These are phyloP conservation scores for Semaprochilodus insignis DNA, from an alignment of 2,797 vertebrate genomes.

Conservation along the genomic window DNA sequence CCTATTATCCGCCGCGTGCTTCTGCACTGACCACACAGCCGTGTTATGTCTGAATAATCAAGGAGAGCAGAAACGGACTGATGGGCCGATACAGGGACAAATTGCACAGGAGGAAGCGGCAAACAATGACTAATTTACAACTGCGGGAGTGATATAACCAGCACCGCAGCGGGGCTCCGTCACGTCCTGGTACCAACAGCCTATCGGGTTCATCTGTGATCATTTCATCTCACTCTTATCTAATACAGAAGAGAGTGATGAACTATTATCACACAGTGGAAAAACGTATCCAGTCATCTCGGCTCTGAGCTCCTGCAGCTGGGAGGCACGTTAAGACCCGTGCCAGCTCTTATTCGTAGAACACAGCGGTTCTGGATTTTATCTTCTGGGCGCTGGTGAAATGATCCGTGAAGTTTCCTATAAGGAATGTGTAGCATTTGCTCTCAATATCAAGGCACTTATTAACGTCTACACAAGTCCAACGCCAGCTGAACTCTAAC, in stretches of 20 bases:
- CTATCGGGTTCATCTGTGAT: conserved; percentile 32
- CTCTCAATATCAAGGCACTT: too few species aligned
- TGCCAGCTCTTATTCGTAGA: too few species aligned
- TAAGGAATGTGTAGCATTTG: too few species aligned
- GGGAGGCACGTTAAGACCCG: too few species aligned
- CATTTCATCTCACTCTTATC: conserved; percentile 24
- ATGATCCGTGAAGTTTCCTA: too few species aligned
- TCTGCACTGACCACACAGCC: conserved; percentile 27
- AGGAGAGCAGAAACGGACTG: conserved; percentile 78
- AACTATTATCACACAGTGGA: neutral
- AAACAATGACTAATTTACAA: conserved; percentile 79
- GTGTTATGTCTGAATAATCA: conserved; percentile 87
- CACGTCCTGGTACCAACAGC: conserved; percentile 29
- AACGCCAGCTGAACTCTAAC: too few species aligned
- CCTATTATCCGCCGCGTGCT: conserved; percentile 34
- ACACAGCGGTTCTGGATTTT: too few species aligned
- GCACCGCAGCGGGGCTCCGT: conserved; percentile 57
- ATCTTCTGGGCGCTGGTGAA: too few species aligned
- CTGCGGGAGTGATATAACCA: conserved; percentile 62
- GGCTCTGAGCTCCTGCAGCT: too few species aligned
- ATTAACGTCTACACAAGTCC: too few species aligned
- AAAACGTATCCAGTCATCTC: too few species aligned
- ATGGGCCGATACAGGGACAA: conserved; percentile 76
- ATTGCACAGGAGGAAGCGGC: conserved; percentile 76
- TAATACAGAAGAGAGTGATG: conserved; percentile 4